Evolutionary conservation across 1,140 invertebrate genomes (phyloP).

Genomic region (Penaeus indicus): DNA sequence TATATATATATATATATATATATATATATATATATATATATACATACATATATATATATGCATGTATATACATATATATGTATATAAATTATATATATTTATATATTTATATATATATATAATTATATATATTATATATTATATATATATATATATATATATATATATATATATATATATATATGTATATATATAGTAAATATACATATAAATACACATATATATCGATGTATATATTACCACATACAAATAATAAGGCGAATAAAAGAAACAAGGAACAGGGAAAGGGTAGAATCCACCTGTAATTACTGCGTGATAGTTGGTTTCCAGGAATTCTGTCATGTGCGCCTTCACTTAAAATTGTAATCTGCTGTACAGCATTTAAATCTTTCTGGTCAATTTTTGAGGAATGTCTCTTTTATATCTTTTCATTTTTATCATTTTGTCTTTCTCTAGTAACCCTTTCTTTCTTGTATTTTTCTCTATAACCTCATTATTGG

Average conservation of each 20-base stretch:
- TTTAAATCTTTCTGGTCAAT: no score
- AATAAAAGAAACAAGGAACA: background rate
- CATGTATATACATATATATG: conserved; percentile 17
- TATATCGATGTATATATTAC: background rate
- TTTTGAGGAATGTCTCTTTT: no score
- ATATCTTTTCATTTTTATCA: no score
- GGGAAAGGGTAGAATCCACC: background rate
- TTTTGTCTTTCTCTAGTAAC: no score
- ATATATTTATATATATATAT: background rate
- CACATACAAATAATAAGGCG: background rate
- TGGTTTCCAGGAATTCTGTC: no score
- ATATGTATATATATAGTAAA: background rate
- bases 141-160: background rate
- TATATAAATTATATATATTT: background rate
- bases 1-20: background rate
- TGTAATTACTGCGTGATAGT: background rate
- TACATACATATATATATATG: conserved; percentile 26
- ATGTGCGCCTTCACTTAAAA: no score
- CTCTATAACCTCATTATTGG: no score
- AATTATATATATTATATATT: background rate
- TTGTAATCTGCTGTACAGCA: no score
- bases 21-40: background rate
- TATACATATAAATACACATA: background rate
- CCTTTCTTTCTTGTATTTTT: no score
- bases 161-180: background rate